Base-by-base conservation (phyloP, 2,888 invertebrate species). In the Sabatieria punctata region DNA sequence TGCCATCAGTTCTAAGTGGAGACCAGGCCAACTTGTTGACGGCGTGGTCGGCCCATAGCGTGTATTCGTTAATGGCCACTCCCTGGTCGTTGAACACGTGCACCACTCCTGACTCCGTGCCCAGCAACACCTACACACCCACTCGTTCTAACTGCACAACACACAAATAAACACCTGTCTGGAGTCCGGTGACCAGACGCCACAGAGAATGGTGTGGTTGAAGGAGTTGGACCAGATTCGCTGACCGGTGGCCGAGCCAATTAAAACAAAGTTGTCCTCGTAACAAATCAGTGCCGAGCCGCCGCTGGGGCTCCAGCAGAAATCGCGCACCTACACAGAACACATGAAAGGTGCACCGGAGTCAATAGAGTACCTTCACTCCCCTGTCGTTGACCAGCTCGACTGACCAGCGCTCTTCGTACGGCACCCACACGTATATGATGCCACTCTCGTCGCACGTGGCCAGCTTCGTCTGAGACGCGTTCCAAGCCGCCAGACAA, bases 401-500 rank as follows among this genome's bases (percentile, higher is more conserved):
- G 60, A 97, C 93, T 57, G 89, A 89, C 95, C 95, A 97, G 39
- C 93, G 77, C 37, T 89, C 93, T 66, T 97, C 95, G 70, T 93
- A 93, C 68, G 93, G 91, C 63, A 95, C 91, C 95, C 95, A 97
- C 24, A 97, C 93, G 70, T 95, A 95, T 65, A 95, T 95, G 48
- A 95, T 86, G 1, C 95, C 93, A 2, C 85, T 85, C 61, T 84
- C 83, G 74, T 95, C 95, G 70, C 93, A 95, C 4, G 91, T 89
- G 4, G 93, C 93, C 57, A 95, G 71, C 70, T 95, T 93, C 71
- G 91, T 89, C 68, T 91, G 93, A 0, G 89, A 88, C 67, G 88
- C 88, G 72, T 95, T 95, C 95, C 95, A 95, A 71, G 86, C 85
- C 30, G 93, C 93, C 48, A 93, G 73, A 56, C 84, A 85, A 48